Conservation (phyloP, 2,888 invertebrate species). For the Hedychridium roseum region DNA sequence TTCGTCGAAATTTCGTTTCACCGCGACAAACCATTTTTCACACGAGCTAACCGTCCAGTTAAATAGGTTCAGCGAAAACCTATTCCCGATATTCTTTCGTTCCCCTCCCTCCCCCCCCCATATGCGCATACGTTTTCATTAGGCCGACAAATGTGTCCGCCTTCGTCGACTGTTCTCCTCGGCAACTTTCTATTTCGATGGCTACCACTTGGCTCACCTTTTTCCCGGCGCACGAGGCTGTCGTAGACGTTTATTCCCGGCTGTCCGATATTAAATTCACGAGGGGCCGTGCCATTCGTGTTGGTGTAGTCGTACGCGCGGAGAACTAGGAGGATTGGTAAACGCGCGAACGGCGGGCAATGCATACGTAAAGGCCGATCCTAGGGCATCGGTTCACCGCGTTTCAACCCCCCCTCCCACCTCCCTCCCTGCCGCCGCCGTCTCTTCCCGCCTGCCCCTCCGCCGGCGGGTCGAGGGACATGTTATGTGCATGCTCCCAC, state of each 20-base stretch:
- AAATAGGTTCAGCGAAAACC: no score
- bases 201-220: no score
- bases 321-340: no score
- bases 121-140: neutral
- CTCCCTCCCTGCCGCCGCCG: neutral
- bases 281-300: constrained; percentile 20
- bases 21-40: no score
- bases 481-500: neutral
- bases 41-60: no score
- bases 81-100: neutral
- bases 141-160: no score
- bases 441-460: no score
- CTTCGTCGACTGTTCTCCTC: no score
- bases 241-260: constrained; percentile 27
- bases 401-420: neutral
- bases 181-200: no score
- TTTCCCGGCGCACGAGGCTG: constrained; percentile 1
- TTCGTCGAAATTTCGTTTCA: no score
- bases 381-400: neutral
- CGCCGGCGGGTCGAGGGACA: no score
- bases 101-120: neutral
- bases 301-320: no score
- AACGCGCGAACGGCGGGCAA: constrained; percentile 12
- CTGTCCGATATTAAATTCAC: constrained; percentile 41
- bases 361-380: constrained; percentile 29